Evolutionary conservation across 2,113 vertebrate genomes (phyloP).

Genomic region (Pituophis catenifer): DNA sequence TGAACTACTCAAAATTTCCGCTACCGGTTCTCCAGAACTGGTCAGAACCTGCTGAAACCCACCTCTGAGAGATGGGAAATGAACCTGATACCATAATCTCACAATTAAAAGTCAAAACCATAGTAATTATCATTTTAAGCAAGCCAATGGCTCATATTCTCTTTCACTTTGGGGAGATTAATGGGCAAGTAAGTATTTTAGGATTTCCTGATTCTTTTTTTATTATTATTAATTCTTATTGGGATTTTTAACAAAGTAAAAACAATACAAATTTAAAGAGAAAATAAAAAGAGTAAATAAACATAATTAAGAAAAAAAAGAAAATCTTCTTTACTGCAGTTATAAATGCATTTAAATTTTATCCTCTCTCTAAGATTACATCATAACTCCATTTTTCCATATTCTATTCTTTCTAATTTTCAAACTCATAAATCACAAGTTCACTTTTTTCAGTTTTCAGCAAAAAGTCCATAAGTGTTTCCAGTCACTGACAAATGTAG

Average conservation of each 20-base stretch:
- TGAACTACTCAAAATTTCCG: too few relatives aligned
- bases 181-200: neutral
- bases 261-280: neutral
- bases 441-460: neutral
- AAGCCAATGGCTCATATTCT: neutral
- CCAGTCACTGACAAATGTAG: neutral
- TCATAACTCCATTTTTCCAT: neutral
- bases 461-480: neutral
- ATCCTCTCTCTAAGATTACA: neutral
- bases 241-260: neutral
- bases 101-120: constrained; percentile 46
- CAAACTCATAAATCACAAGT: neutral
- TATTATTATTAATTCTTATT: neutral
- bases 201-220: neutral
- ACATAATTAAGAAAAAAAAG: neutral
- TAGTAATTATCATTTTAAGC: constrained; percentile 52
- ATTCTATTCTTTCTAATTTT: neutral
- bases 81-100: neutral
- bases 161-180: neutral
- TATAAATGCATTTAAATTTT: neutral
- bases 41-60: too few relatives aligned
- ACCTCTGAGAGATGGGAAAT: neutral
- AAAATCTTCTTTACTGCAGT: neutral
- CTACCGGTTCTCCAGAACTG: too few relatives aligned
- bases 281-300: neutral